A percentile compares a stretch with the other conserved stretches of the same genome.
Evolutionary conservation across 2,888 invertebrate species (phyloP).

Genomic region (Nemapogon koenigi): DNA sequence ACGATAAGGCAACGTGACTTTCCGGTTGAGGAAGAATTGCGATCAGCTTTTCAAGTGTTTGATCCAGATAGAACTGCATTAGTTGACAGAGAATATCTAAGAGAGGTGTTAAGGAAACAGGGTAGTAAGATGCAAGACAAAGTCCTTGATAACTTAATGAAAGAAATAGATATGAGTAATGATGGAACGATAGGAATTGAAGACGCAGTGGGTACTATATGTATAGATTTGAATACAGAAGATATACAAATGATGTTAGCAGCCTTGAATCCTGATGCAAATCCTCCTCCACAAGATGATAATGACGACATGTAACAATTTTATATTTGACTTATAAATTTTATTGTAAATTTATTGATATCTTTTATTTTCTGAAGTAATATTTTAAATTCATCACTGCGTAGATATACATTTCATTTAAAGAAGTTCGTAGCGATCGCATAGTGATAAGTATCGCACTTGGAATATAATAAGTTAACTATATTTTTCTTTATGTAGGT

Average conservation of each 20-base stretch:
- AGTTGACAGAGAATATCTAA: constrained; percentile 38
- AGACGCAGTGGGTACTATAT: constrained; percentile 50
- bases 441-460: no score
- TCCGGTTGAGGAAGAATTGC: constrained; percentile 41
- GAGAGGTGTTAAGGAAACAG: constrained; percentile 31
- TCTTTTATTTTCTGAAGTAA: no score
- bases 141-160: constrained; percentile 37
- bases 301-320: not conserved
- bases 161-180: constrained; percentile 48
- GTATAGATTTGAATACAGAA: constrained; percentile 46
- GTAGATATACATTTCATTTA: no score
- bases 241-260: constrained; percentile 36
- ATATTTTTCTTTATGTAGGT: no score
- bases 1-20: constrained; percentile 41
- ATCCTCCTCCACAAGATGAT: not conserved
- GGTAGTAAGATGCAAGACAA: constrained; percentile 41
- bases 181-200: constrained; percentile 51
- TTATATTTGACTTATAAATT: not conserved
- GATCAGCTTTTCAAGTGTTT: constrained; percentile 34
- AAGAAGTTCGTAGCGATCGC: no score
- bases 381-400: no score
- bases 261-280: constrained; percentile 20
- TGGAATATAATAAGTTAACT: no score
- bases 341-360: not conserved
- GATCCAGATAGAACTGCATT: constrained; percentile 36